Base-by-base conservation (phyloP, 2,888 invertebrate species). In the Patella depressa region DNA sequence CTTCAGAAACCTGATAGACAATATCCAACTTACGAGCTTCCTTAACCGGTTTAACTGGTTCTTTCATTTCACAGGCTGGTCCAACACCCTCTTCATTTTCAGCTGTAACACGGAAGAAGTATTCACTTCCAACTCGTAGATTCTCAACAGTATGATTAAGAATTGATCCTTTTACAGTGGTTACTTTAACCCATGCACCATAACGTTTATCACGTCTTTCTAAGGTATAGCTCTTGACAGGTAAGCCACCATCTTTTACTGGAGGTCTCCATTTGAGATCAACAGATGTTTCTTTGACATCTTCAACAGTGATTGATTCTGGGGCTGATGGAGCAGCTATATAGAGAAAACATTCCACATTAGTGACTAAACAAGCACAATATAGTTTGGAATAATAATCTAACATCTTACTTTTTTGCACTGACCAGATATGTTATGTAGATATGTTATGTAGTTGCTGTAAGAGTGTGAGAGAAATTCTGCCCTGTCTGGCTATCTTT, bases 221-320 rank as follows among this genome's bases (percentile, higher is more conserved):
- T n/a, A 90, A 79, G 71, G 86, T 77, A 81, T 90, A 90, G 29
- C 82, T 80, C 29, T 82, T 86, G 69, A 91, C 83, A 14, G 88
- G 87, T 45, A 86, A 82, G 71, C 91, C 91, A 65, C 91, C 91
- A 79, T 90, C 88, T 71, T 90, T 87, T 24, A 85, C 78, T 19
- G 93, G 92, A n/a, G 91, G 84, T 24, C 87, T 87, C 92, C 92
- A 92, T 65, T 85, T 78, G 17, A 91, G 79, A 19, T 84, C 84
- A 12, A 84, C 85, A 9, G 84, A 80, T 12, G 78, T 81, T 19
- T 80, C 80, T 54, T 87, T 89, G 65, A 90, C 79, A 55, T 90
- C 86, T 24, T 85, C 85, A 19, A 85, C 85, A 54, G 78, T 76
- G 24, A 88, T 79, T 53, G 84, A 79, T 79, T 84, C 83, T 55